Percentiles rank a stretch among this genome's conserved stretches.
phyloP scores from a whole-genome alignment of 2,888 invertebrate species.

The Polyommatus icarus region DNA sequence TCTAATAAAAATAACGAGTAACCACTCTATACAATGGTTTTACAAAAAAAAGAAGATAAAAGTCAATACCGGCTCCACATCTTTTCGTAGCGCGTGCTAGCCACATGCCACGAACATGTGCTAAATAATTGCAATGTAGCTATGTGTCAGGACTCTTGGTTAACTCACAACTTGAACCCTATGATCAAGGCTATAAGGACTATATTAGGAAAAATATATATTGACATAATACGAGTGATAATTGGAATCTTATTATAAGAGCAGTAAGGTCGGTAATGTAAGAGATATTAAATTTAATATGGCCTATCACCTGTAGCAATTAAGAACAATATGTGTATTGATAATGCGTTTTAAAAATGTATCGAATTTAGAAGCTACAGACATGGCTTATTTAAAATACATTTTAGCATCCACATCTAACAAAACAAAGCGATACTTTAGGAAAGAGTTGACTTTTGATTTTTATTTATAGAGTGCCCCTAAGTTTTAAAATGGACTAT shows the following conservation, averaged over 20 bases:
- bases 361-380: background rate
- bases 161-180: slow-evolving; percentile 27
- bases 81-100: slow-evolving; percentile 54
- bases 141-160: slow-evolving; percentile 23
- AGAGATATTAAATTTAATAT: slow-evolving; percentile 7
- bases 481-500: no score
- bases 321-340: slow-evolving; percentile 52
- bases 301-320: slow-evolving; percentile 54
- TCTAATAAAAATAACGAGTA: background rate
- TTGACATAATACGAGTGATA: background rate
- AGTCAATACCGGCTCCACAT: slow-evolving; percentile 33
- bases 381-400: background rate
- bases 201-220: background rate
- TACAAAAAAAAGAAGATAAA: slow-evolving; percentile 9
- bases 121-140: slow-evolving; percentile 41
- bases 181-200: background rate
- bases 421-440: no score
- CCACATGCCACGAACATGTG: slow-evolving; percentile 56
- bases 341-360: slow-evolving; percentile 44
- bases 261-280: slow-evolving; percentile 17
- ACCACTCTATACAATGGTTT: background rate
- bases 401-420: background rate
- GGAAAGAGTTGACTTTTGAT: no score
- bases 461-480: no score
- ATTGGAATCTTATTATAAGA: background rate